Percentiles rank a stretch among this genome's conserved stretches.
Evolutionary conservation across 2,888 invertebrate genomes (phyloP).

Genomic region (Diploptera punctata): DNA sequence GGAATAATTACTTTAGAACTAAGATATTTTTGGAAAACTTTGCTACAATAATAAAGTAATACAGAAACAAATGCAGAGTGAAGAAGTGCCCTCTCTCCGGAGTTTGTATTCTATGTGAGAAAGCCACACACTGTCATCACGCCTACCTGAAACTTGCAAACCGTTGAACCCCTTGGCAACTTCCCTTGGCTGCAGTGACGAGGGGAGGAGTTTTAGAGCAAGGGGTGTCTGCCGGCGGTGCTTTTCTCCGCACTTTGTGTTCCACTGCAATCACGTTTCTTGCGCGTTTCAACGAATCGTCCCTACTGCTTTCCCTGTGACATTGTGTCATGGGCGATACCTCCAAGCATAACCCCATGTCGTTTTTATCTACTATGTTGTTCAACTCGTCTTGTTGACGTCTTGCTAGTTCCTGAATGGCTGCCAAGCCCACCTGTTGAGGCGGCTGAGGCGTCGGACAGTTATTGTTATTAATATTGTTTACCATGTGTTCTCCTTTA

Average conservation of each 20-base stretch:
- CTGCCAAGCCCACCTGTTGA: conserved; percentile 70
- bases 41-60: no score
- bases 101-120: conserved; percentile 31
- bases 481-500: conserved; percentile 29
- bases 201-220: conserved; percentile 18
- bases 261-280: conserved; percentile 51
- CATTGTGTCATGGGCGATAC: no score
- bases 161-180: conserved; percentile 35
- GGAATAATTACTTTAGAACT: no score
- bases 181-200: conserved; percentile 26
- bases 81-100: no score
- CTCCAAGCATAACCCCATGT: no score
- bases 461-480: conserved; percentile 38
- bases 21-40: no score
- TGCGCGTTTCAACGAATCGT: conserved; percentile 57
- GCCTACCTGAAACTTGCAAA: conserved; percentile 41
- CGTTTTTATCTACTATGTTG: conserved; percentile 49
- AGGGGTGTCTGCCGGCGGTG: neutral
- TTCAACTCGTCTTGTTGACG: conserved; percentile 60
- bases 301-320: conserved; percentile 59
- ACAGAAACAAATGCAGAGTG: no score
- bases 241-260: conserved; percentile 39
- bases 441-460: conserved; percentile 18
- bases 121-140: conserved; percentile 22
- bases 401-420: conserved; percentile 76